phyloP scores from a whole-genome alignment of 2,113 vertebrate genomes.

The Sciurus niger region DNA sequence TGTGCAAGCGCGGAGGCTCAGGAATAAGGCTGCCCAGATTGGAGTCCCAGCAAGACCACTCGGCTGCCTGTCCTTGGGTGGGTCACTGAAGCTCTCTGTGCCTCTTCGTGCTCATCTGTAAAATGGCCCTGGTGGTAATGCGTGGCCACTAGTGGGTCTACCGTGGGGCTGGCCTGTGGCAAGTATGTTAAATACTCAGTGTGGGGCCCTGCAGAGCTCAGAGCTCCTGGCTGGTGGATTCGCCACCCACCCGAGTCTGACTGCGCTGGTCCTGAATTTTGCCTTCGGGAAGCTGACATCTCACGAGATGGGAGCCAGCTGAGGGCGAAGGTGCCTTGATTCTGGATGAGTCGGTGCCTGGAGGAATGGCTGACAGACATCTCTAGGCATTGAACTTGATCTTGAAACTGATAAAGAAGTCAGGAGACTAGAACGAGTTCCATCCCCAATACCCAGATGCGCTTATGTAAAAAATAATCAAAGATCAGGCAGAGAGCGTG shows the following conservation, averaged over 20 bases:
- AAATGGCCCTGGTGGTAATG: neutral
- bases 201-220: neutral
- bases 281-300: neutral
- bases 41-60: neutral
- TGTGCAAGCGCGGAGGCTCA: neutral
- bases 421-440: neutral
- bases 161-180: neutral
- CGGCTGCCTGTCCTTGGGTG: neutral
- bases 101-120: neutral
- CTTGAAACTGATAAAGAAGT: neutral
- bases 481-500: neutral
- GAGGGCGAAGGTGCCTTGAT: neutral
- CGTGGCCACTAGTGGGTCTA: neutral
- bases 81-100: conserved; percentile 26
- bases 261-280: neutral
- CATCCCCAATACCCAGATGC: neutral
- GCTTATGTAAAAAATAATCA: neutral
- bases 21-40: neutral
- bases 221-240: neutral
- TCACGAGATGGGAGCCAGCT: neutral
- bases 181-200: neutral
- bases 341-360: neutral
- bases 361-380: neutral
- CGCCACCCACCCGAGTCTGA: neutral
- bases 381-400: neutral